Evolutionary conservation across 1,140 invertebrate genomes (phyloP).

Genomic region (Hesperophylax magnus): DNA sequence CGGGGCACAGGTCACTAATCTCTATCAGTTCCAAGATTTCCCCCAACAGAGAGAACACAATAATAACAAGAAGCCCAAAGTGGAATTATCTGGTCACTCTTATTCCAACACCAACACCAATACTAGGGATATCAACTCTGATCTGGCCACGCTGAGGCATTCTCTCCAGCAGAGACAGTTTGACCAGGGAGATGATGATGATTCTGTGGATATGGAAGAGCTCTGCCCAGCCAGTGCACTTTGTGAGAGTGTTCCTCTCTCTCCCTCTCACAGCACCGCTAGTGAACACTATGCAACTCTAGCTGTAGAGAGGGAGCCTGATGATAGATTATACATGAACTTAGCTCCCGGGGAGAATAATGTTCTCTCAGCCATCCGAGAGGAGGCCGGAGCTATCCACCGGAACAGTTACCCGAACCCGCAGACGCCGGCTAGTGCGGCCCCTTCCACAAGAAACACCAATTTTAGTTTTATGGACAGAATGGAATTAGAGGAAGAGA

Average conservation of each 20-base stretch:
- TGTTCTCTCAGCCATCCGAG: conserved; percentile 33
- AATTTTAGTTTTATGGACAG: conserved; percentile 57
- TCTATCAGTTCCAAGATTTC: conserved; percentile 68
- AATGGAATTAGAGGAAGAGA: conserved; percentile 59
- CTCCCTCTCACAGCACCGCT: conserved; percentile 64
- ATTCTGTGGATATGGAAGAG: conserved; percentile 23
- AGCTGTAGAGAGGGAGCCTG: conserved; percentile 65
- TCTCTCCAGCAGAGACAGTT: conserved; percentile 66
- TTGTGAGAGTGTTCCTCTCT: conserved; percentile 60
- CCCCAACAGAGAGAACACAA: conserved; percentile 65
- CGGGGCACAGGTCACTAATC: conserved; percentile 66
- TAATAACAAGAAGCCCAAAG: conserved; percentile 63
- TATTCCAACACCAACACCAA: conserved; percentile 60
- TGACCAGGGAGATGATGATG: conserved; percentile 65
- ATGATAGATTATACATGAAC: conserved; percentile 77
- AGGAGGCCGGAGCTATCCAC: conserved; percentile 36
- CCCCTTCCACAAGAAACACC: conserved; percentile 14
- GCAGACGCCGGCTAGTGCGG: conserved; percentile 17
- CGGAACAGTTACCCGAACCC: conserved; percentile 8
- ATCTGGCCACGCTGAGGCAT: conserved; percentile 65
- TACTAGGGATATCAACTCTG: conserved; percentile 63
- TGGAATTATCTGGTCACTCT: conserved; percentile 57
- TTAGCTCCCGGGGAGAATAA: conserved; percentile 66
- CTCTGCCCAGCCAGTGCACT: background rate
- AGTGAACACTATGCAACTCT: conserved; percentile 72